Evolutionary conservation across 2,888 invertebrate genomes (phyloP).

Genomic region (Octodonta nipae): DNA sequence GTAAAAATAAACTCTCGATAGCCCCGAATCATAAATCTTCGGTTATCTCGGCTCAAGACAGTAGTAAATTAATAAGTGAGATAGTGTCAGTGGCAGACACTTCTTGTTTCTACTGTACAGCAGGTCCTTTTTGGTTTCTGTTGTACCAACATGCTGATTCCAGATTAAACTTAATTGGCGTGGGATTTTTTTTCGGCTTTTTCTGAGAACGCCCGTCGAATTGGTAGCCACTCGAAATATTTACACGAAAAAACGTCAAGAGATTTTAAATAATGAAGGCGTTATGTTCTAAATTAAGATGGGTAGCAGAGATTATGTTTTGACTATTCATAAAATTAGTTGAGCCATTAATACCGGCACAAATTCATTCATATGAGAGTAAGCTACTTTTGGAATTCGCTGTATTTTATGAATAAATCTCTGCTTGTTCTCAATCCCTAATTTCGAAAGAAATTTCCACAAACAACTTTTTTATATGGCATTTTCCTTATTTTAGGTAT

Average conservation of each 20-base stretch:
- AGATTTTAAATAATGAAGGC: neutral
- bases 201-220: neutral
- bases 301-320: too few relatives aligned
- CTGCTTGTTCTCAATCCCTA: too few relatives aligned
- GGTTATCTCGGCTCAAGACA: neutral
- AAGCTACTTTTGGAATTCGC: too few relatives aligned
- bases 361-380: too few relatives aligned
- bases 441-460: too few relatives aligned
- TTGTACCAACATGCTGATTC: constrained; percentile 13
- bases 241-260: neutral
- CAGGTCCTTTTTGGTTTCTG: constrained; percentile 2
- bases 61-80: constrained; percentile 3
- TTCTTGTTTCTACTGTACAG: constrained; percentile 3
- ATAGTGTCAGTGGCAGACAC: constrained; percentile 1
- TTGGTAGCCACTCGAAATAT: constrained; percentile 2
- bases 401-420: too few relatives aligned
- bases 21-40: neutral
- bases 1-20: too few relatives aligned
- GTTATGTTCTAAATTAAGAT: too few relatives aligned
- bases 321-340: too few relatives aligned
- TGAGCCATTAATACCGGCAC: too few relatives aligned
- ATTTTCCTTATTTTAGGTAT: too few relatives aligned
- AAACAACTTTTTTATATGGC: too few relatives aligned
- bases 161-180: constrained; percentile 17
- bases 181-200: constrained; percentile 13